Base-by-base conservation (phyloP, 1,140 invertebrate species). In the Cryptotermes secundus region DNA sequence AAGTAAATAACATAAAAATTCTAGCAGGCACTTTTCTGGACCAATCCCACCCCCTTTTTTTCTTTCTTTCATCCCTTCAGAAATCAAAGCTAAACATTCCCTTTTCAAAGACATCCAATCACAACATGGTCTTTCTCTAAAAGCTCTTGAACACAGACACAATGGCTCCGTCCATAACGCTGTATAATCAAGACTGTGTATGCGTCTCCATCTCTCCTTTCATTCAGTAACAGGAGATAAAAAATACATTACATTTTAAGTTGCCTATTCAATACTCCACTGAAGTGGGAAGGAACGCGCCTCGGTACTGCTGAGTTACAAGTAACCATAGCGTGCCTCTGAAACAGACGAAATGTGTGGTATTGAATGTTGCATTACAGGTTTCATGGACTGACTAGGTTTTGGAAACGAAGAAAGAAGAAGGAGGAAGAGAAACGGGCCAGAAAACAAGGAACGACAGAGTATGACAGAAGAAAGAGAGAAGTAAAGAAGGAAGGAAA, bases 1-100 rank as follows among this genome's bases (percentile, higher is more conserved):
- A 82, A 53, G 81, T 82, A 38, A 82, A 82, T 82, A 82, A 45
- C 81, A 82, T 82, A 82, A 82, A 82, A 82, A 82, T 82, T 82
- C 81, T 82, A 82, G 59, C 59, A 72, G 59, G 59, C 59, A 72
- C 59, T 72, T 72, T 72, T 72, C 59, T 72, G 59, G 26, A 72
- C 59, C 59, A 31, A 72, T 72, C n/a, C 59, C 59, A 72, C 59
- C 53, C 53, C 53, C 26, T 22, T 59, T 72, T 72, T 72, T 72
- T n/a, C 12, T 59, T 59, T n/a, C n/a, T 72, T 72, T 72, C 59
- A n/a, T 72, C 59, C 59, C 59, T 72, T 72, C 59, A 72, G n/a
- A 72, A 72, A 72, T 72, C 59, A 72, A 72, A 72, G 14, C 59
- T 72, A 72, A 72, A 72, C 59, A 72, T 72, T 72, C n/a, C n/a